Percentiles rank a stretch among this genome's conserved stretches.
phyloP scores from a whole-genome alignment of 1,140 invertebrate species.

The silkworm (Bombyx mori) region DNA sequence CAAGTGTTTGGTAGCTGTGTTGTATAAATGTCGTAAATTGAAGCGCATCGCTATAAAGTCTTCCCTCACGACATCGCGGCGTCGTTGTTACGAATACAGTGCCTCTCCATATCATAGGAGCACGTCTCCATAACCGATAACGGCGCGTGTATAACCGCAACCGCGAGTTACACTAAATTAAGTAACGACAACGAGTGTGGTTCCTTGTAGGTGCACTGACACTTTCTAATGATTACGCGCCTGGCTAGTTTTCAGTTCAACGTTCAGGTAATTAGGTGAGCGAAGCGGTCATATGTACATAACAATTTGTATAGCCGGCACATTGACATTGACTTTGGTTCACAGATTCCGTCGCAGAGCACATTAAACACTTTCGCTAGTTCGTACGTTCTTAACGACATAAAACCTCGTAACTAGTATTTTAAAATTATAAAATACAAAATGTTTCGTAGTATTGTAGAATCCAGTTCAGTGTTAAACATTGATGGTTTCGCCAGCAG shows the following conservation, averaged over 20 bases:
- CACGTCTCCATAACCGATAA: no score
- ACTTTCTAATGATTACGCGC: slow-evolving; percentile 41
- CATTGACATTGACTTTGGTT: slow-evolving; percentile 26
- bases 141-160: no score
- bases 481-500: no score
- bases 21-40: no score
- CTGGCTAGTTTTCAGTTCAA: slow-evolving; percentile 20
- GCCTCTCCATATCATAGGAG: no score
- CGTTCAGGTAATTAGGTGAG: slow-evolving; percentile 24
- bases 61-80: slow-evolving; percentile 35
- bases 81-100: slow-evolving; percentile 11
- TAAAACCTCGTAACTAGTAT: no score
- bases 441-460: no score
- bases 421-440: no score
- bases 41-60: no score
- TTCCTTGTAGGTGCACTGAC: slow-evolving; percentile 13
- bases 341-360: slow-evolving; percentile 31
- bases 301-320: slow-evolving; percentile 31
- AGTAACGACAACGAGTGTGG: slow-evolving; percentile 4
- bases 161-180: neutral
- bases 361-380: neutral
- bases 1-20: neutral
- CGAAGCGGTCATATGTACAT: slow-evolving; percentile 31
- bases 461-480: no score
- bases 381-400: no score